These are phyloP conservation scores for Lamellibrachia satsuma DNA, from an alignment of 2,888 invertebrate genomes.

Conservation along the genomic window DNA sequence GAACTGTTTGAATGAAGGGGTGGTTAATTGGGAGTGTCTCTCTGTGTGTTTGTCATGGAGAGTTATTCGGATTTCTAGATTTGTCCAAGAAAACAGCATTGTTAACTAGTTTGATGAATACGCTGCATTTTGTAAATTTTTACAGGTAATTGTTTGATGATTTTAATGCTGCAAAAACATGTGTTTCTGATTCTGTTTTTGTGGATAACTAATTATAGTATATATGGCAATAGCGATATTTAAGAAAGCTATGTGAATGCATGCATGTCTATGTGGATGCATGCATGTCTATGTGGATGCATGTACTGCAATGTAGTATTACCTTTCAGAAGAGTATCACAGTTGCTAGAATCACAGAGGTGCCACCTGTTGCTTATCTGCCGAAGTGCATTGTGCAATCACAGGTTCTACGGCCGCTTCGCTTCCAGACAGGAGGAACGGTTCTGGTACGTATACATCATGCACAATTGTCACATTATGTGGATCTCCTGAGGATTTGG, in stretches of 20 bases:
- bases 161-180: neutral
- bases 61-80: too few species aligned
- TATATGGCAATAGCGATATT: neutral
- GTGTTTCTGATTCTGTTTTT: neutral
- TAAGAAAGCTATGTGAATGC: neutral
- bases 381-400: slow-evolving; percentile 82
- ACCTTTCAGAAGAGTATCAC: slow-evolving; percentile 77
- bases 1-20: too few species aligned
- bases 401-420: slow-evolving; percentile 80
- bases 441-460: slow-evolving; percentile 70
- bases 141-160: neutral
- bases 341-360: slow-evolving; percentile 83
- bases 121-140: neutral
- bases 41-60: too few species aligned
- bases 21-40: too few species aligned
- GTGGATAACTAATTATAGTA: neutral
- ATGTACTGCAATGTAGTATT: neutral
- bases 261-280: neutral
- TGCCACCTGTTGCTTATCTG: slow-evolving; percentile 77
- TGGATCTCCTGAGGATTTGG: neutral
- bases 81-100: too few species aligned
- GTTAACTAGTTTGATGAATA: neutral
- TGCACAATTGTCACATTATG: neutral
- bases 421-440: slow-evolving; percentile 78
- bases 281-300: neutral